These are phyloP conservation scores for Trilocha varians DNA, from an alignment of 2,888 invertebrate genomes.

Conservation along the genomic window DNA sequence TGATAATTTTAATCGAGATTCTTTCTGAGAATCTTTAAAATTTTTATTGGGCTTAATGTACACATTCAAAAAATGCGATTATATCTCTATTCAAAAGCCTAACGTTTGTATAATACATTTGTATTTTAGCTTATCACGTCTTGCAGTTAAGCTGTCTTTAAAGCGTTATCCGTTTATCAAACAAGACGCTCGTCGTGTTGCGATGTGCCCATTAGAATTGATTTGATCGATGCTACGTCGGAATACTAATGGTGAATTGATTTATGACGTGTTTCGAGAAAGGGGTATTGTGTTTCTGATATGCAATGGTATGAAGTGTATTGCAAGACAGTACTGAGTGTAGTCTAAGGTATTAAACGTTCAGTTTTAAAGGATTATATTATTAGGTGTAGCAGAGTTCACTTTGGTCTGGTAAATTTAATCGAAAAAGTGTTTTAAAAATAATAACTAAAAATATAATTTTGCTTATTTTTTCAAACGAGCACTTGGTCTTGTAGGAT, in stretches of 20 bases:
- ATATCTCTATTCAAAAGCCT: too few relatives aligned
- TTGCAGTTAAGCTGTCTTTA: background rate
- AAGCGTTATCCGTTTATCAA: background rate
- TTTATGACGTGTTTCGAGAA: slow-evolving; percentile 9
- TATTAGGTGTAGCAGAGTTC: background rate
- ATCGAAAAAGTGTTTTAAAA: too few relatives aligned
- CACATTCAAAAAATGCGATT: too few relatives aligned
- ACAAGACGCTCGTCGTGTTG: slow-evolving; percentile 6
- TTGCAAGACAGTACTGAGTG: too few relatives aligned
- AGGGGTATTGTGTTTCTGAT: background rate
- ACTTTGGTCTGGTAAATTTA: too few relatives aligned
- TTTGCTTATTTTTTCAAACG: too few relatives aligned
- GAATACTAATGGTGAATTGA: slow-evolving; percentile 17
- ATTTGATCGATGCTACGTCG: slow-evolving; percentile 23
- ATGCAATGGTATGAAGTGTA: background rate
- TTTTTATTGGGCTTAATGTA: too few relatives aligned
- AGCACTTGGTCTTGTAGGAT: too few relatives aligned
- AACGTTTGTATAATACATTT: background rate
- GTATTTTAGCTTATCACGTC: background rate
- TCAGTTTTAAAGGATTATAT: background rate
- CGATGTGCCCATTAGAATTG: slow-evolving; percentile 15
- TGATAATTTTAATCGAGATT: too few relatives aligned
- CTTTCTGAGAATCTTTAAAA: too few relatives aligned
- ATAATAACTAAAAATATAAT: too few relatives aligned
- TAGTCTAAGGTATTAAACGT: too few relatives aligned